Percentiles rank a stretch among this genome's conserved stretches.
phyloP scores from a whole-genome alignment of 2,797 vertebrate genomes.

The Xiphorhynchus erythropygius region DNA sequence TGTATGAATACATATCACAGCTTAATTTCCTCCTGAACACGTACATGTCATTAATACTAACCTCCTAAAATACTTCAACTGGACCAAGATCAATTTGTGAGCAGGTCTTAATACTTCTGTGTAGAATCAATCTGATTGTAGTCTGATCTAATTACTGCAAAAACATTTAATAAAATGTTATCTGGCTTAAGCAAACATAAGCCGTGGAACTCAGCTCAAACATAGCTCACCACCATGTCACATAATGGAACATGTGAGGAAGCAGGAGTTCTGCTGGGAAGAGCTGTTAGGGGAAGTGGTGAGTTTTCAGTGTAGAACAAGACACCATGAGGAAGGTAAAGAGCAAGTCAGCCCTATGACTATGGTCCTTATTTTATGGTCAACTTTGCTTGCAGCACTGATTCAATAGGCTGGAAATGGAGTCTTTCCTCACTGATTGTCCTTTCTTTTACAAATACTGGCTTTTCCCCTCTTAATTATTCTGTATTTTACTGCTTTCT shows the following conservation, averaged over 20 bases:
- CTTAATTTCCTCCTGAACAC: constrained; percentile 53
- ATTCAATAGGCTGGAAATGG: not conserved
- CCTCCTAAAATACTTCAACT: constrained; percentile 47
- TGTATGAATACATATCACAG: constrained; percentile 62
- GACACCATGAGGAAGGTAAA: not conserved
- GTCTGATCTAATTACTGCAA: constrained; percentile 7
- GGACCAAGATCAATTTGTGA: constrained; percentile 49
- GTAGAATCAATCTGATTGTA: not conserved
- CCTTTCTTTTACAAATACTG: not conserved
- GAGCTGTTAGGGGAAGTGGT: not conserved
- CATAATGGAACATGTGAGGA: not conserved
- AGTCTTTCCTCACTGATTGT: constrained; percentile 21
- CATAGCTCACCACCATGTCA: not conserved
- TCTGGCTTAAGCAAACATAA: constrained; percentile 44
- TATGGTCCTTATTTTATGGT: constrained; percentile 30
- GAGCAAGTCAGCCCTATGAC: not conserved
- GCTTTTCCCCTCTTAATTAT: not conserved
- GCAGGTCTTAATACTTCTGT: not conserved
- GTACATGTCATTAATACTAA: constrained; percentile 48
- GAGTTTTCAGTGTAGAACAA: not conserved
- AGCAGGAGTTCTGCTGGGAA: not conserved
- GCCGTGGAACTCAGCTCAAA: constrained; percentile 14
- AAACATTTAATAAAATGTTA: constrained; percentile 6
- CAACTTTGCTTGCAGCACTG: not conserved
- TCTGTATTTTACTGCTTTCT: not conserved